These are phyloP conservation scores for Patella depressa DNA, from an alignment of 2,888 invertebrate species.

Conservation along the genomic window DNA sequence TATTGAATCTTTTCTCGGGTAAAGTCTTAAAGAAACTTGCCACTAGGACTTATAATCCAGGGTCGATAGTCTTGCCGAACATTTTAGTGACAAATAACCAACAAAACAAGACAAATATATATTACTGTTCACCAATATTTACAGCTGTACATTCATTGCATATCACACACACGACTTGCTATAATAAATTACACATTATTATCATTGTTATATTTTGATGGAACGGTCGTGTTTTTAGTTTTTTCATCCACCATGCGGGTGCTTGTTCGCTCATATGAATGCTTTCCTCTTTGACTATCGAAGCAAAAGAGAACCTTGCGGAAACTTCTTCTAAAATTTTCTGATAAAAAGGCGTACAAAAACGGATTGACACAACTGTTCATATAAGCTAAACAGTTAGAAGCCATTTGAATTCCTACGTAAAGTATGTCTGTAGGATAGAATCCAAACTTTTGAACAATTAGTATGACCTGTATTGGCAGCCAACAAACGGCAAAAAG, in stretches of 20 bases:
- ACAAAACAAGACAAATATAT: too few species aligned
- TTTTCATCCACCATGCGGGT: conserved; percentile 36
- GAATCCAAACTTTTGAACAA: conserved; percentile 80
- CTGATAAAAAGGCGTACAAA: conserved; percentile 93
- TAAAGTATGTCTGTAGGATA: conserved; percentile 76
- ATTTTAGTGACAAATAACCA: too few species aligned
- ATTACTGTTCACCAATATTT: too few species aligned
- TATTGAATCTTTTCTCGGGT: too few species aligned
- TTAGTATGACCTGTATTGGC: conserved; percentile 84
- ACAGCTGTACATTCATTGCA: too few species aligned
- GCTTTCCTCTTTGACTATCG: conserved; percentile 41
- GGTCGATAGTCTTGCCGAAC: too few species aligned
- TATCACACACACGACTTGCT: too few species aligned
- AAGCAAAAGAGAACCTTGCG: conserved; percentile 70
- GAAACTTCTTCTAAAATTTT: conserved; percentile 93
- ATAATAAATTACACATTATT: not conserved
- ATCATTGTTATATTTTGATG: not conserved
- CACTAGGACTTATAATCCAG: too few species aligned
- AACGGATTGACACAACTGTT: conserved; percentile 96
- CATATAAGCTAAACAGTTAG: conserved; percentile 81
- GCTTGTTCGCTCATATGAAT: conserved; percentile 62
- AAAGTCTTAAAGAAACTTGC: too few species aligned
- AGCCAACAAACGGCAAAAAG: conserved; percentile 95
- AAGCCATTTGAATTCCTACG: conserved; percentile 72
- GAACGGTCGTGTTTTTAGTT: conserved; percentile 1